phyloP scores from a whole-genome alignment of 2,888 invertebrate genomes.

The Dicyrtoma fusca region DNA sequence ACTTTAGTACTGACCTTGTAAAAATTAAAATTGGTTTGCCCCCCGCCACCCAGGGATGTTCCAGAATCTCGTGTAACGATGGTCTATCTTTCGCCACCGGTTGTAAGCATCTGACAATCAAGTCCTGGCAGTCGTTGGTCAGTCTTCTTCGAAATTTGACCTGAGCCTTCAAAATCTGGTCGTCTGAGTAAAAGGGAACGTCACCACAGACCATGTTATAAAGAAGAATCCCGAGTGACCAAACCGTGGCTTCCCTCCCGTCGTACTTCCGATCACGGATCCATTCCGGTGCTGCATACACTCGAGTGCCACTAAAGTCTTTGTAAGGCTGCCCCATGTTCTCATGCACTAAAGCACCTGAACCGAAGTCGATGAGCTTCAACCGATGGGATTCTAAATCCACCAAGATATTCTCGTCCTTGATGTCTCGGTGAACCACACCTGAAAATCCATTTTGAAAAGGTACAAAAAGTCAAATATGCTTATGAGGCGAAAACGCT shows the following conservation, averaged over 20 bases:
- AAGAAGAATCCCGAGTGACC: constrained; percentile 67
- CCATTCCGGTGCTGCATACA: constrained; percentile 69
- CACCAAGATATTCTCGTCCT: constrained; percentile 66
- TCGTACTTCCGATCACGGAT: constrained; percentile 63
- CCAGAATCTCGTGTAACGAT: too few relatives aligned
- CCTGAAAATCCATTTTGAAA: too few relatives aligned
- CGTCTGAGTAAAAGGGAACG: constrained; percentile 66
- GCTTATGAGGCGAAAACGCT: too few relatives aligned
- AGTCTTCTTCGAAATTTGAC: constrained; percentile 57
- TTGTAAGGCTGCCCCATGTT: constrained; percentile 63
- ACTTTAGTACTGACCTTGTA: too few relatives aligned
- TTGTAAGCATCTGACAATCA: too few relatives aligned
- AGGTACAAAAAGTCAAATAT: too few relatives aligned
- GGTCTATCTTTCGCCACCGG: too few relatives aligned
- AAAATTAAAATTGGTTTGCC: too few relatives aligned
- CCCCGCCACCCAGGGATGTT: too few relatives aligned
- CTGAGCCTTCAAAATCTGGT: constrained; percentile 61
- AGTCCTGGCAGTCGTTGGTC: too few relatives aligned
- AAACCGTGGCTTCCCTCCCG: constrained; percentile 64
- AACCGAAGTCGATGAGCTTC: constrained; percentile 66
- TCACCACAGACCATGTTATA: constrained; percentile 68
- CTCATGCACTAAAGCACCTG: constrained; percentile 65
- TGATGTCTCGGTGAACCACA: constrained; percentile 65
- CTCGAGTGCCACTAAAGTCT: constrained; percentile 67
- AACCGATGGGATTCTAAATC: constrained; percentile 62